Conservation (phyloP, 2,888 invertebrate species). For the Nomada fabriciana region DNA sequence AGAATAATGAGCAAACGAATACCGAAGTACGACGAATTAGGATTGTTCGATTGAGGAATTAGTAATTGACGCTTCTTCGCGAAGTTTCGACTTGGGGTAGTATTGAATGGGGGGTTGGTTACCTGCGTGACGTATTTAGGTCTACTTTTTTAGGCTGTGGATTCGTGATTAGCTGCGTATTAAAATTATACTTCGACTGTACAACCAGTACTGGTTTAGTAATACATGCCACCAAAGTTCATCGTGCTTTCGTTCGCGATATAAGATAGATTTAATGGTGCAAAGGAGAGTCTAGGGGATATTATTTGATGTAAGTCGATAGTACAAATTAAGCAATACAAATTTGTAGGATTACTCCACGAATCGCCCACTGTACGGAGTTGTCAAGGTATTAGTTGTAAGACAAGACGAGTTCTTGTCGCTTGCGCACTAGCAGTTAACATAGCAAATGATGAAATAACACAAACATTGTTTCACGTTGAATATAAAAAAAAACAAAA, state of each 20-base stretch:
- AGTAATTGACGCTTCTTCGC: not conserved
- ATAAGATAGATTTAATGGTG: not conserved
- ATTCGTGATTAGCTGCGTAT: not conserved
- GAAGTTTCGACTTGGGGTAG: not conserved
- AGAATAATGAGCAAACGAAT: constrained; percentile 72
- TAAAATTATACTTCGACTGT: not conserved
- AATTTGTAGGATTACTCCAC: not conserved
- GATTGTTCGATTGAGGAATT: constrained; percentile 52
- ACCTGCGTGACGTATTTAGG: not conserved
- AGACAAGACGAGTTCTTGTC: not conserved
- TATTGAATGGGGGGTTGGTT: not conserved
- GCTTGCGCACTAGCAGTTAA: not conserved
- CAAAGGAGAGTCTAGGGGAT: not conserved
- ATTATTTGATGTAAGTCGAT: not conserved
- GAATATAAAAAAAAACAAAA: not conserved
- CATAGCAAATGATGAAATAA: not conserved
- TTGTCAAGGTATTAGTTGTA: constrained; percentile 17
- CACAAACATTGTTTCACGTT: constrained; percentile 1
- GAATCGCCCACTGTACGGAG: not conserved
- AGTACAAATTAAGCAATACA: constrained; percentile 26
- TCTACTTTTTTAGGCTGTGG: not conserved
- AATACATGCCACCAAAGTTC: constrained; percentile 7
- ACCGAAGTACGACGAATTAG: constrained; percentile 70
- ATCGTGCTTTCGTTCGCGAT: not conserved
- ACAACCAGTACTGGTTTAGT: not conserved